Conservation (phyloP, 2,113 vertebrate species). For the Synodontis membranacea region DNA sequence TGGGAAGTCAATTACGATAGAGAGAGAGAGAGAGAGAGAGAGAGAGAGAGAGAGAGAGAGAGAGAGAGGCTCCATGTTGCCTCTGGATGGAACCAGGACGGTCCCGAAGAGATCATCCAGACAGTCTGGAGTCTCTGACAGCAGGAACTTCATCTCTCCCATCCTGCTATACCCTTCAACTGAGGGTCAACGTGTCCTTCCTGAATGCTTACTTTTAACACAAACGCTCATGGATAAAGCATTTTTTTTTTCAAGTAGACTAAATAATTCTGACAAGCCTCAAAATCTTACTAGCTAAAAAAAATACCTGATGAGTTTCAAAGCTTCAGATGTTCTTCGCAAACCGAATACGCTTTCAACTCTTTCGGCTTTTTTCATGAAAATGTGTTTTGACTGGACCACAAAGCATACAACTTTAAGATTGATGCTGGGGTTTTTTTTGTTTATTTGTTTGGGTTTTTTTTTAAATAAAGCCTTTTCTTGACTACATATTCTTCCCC, state of each 20-base stretch:
- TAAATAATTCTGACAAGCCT: neutral
- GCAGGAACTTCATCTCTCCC: neutral
- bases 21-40: conserved; percentile 38
- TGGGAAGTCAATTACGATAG: conserved; percentile 73
- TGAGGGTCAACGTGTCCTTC: neutral
- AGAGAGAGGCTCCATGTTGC: conserved; percentile 68
- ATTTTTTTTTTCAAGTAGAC: neutral
- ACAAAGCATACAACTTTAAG: neutral
- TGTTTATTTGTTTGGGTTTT: too few relatives aligned
- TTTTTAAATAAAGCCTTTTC: too few relatives aligned
- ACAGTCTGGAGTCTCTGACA: conserved; percentile 57
- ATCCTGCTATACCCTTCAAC: conserved; percentile 17
- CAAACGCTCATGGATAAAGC: too few relatives aligned
- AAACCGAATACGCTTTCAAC: neutral
- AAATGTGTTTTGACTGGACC: neutral
- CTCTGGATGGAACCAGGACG: conserved; percentile 66
- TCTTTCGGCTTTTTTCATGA: neutral
- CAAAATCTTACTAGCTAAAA: neutral
- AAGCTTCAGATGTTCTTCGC: neutral
- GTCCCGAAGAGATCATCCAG: conserved; percentile 54
- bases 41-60: conserved; percentile 55
- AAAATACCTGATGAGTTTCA: neutral
- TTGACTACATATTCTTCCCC: neutral
- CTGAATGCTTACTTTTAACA: neutral
- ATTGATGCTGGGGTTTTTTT: neutral